Conservation (phyloP, 2,888 invertebrate species). For the Sycophila texana region DNA sequence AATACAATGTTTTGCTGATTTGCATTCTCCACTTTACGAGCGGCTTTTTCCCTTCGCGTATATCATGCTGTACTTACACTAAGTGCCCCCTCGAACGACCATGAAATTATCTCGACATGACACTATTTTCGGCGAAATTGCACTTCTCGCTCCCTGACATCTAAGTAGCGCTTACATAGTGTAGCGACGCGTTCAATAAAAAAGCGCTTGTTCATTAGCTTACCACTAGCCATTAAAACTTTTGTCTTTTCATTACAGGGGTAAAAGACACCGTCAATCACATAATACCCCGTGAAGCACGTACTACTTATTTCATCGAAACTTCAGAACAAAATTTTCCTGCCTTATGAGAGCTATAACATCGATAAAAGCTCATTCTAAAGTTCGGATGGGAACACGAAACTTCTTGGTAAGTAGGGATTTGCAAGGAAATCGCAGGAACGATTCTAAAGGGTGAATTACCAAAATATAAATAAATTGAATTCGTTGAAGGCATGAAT, state of each 20-base stretch:
- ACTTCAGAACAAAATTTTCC: too few relatives aligned
- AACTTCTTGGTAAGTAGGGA: too few relatives aligned
- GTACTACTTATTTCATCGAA: too few relatives aligned
- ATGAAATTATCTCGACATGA: constrained; percentile 22
- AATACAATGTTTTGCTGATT: constrained; percentile 3
- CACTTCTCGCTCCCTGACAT: constrained; percentile 7
- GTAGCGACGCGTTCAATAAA: not conserved
- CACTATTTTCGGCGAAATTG: constrained; percentile 25
- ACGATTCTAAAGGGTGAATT: too few relatives aligned
- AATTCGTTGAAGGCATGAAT: too few relatives aligned
- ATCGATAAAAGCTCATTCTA: too few relatives aligned
- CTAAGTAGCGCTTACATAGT: not conserved
- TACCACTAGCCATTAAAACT: not conserved
- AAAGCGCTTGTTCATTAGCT: constrained; percentile 13
- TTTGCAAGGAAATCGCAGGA: too few relatives aligned
- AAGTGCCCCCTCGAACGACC: constrained; percentile 15
- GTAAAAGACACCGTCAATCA: too few relatives aligned
- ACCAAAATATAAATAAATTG: too few relatives aligned
- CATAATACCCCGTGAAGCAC: too few relatives aligned
- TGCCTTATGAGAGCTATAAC: too few relatives aligned
- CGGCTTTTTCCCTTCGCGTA: not conserved
- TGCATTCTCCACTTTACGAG: not conserved
- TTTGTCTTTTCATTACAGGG: not conserved
- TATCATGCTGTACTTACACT: constrained; percentile 24
- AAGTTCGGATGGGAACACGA: too few relatives aligned